Evolutionary conservation across 2,113 vertebrate species (phyloP).

Genomic region (Hemiscyllium ocellatum): DNA sequence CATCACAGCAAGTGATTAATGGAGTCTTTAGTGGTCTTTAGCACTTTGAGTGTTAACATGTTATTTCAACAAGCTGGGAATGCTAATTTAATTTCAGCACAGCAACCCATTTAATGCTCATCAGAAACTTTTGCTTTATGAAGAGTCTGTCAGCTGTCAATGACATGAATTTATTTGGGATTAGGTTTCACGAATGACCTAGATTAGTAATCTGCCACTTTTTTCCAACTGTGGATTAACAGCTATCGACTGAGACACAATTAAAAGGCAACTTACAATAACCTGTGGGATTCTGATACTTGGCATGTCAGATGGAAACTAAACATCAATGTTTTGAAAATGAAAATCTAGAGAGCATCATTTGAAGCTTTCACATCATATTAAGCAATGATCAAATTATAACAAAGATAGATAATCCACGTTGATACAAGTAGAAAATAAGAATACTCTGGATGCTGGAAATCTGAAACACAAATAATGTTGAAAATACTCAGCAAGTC

Average conservation of each 20-base stretch:
- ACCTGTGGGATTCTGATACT: not conserved
- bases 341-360: not conserved
- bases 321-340: not conserved
- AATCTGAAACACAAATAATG: not conserved
- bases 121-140: not conserved
- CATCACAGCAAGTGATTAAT: conserved; percentile 10
- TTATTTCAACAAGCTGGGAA: not conserved
- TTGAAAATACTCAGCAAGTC: not conserved
- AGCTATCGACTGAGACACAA: not conserved
- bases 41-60: conserved; percentile 1
- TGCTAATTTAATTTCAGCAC: conserved; percentile 19
- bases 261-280: not conserved
- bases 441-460: not conserved
- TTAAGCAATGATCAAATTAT: not conserved
- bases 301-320: not conserved
- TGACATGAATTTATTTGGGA: not conserved
- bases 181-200: not conserved
- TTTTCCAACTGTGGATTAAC: not conserved
- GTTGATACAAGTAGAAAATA: not conserved
- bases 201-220: not conserved
- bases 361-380: not conserved
- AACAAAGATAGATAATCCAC: not conserved
- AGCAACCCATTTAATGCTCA: not conserved
- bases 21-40: conserved; percentile 10
- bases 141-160: not conserved